Conservation (phyloP, 92 coral and sea anemone species). For the Galaxea fascicularis region DNA sequence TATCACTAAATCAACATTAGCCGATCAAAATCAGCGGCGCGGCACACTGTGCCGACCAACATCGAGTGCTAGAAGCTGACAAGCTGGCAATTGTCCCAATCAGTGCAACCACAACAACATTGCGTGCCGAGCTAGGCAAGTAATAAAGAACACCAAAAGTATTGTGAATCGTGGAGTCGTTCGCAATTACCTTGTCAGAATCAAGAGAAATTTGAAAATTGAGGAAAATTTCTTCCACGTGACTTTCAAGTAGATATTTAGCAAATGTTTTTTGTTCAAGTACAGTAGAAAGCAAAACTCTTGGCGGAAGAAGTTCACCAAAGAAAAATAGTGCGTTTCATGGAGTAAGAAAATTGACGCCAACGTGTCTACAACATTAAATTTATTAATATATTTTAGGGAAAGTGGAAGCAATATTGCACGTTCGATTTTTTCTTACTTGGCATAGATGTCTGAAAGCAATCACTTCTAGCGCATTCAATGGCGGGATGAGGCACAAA, state of each 20-base stretch:
- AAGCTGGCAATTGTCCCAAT: constrained; percentile 5
- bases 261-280: too few relatives aligned
- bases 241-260: too few relatives aligned
- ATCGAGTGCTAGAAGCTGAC: not conserved
- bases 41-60: not conserved
- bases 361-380: not conserved
- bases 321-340: not conserved
- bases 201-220: too few relatives aligned
- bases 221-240: too few relatives aligned
- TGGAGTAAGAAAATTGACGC: not conserved
- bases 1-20: too few relatives aligned
- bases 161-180: not conserved
- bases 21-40: not conserved
- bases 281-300: not conserved
- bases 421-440: not conserved
- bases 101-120: not conserved
- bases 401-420: not conserved
- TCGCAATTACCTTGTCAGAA: too few relatives aligned
- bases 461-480: too few relatives aligned
- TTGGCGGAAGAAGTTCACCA: not conserved
- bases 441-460: not conserved
- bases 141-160: not conserved
- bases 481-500: too few relatives aligned
- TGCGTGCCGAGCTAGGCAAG: not conserved
- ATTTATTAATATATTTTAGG: not conserved